Conservation (phyloP, 2,113 vertebrate genomes). For the Turnix velox region DNA sequence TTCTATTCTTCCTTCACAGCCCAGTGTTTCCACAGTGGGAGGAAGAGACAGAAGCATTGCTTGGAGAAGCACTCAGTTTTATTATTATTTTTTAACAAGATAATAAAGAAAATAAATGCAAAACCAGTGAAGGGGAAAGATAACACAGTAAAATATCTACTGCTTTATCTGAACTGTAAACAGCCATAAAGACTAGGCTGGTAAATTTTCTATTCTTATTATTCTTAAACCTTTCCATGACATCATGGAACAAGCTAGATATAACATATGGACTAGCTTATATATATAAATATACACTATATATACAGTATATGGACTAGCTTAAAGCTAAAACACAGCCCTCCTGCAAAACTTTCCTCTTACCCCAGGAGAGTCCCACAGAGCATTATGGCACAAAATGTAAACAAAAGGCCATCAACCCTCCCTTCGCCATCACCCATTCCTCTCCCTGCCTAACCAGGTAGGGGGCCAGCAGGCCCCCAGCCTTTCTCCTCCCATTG, state of each 20-base stretch:
- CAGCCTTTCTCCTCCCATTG: too few species aligned
- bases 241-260: accelerated
- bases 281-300: too few species aligned
- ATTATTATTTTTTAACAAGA: not conserved
- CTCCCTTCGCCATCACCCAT: too few species aligned
- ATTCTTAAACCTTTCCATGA: accelerated
- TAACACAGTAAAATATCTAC: not conserved
- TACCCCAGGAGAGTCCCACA: too few species aligned
- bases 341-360: too few species aligned
- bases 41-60: not conserved
- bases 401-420: too few species aligned
- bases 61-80: not conserved
- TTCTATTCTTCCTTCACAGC: not conserved
- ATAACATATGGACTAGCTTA: too few species aligned
- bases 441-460: too few species aligned
- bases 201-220: not conserved
- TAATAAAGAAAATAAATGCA: not conserved
- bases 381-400: too few species aligned
- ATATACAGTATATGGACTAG: too few species aligned
- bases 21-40: not conserved
- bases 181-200: not conserved
- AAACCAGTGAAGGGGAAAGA: not conserved
- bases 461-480: too few species aligned
- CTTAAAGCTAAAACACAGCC: too few species aligned
- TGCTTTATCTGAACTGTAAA: not conserved